Evolutionary conservation across 2,888 invertebrate genomes (phyloP), one percentile per base, ranked within the genome.

Genomic region (Diarsia dahlii): DNA sequence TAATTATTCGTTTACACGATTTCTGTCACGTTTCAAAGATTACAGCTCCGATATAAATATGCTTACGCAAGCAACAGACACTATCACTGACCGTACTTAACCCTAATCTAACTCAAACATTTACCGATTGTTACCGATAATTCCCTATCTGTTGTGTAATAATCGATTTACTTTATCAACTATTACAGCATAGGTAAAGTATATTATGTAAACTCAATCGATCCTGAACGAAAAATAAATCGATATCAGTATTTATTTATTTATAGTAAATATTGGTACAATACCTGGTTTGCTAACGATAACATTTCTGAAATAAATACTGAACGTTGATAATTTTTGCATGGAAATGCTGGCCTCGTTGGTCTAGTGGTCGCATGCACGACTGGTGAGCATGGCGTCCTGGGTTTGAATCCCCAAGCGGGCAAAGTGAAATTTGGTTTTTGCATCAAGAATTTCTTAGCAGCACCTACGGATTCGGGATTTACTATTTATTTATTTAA

Each of bases 101-200:
- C 18, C 15, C 12, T 83, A 83, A 80, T 80, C 79, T 50, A 13
- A 23, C 3, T 79, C 72, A 78, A 83, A 83, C 45, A 70, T 54
- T 62, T 62, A 52, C 39, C 28, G 76, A 76, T 75, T 66, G 54
- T 9, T 39, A 63, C 45, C 23, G 82, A 82, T 68, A 69, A 64
- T 52, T 34, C 28, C 52, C 39, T 78, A 78, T 78, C 64, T 20
- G 18, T 79, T 79, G 45, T 63, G 67, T 67, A 67, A 78, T 56
- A 74, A 64, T 67, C 34, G 56, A 68, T 74, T 46, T 56, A 3
- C 10, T 58, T 52, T 80, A 74, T 80, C 74, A 34, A 64, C 15
- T 18, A 15, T 58, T 63, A 56, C n/a, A 23, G 64, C 45, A 63
- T 63, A 9, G 45, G 63, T 63, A 63, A 63, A 63, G 63, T 20